Percentiles rank a stretch among this genome's conserved stretches.
These are phyloP conservation scores for Drosophila guanche DNA, from an alignment of 1,140 invertebrate genomes.

Conservation along the genomic window DNA sequence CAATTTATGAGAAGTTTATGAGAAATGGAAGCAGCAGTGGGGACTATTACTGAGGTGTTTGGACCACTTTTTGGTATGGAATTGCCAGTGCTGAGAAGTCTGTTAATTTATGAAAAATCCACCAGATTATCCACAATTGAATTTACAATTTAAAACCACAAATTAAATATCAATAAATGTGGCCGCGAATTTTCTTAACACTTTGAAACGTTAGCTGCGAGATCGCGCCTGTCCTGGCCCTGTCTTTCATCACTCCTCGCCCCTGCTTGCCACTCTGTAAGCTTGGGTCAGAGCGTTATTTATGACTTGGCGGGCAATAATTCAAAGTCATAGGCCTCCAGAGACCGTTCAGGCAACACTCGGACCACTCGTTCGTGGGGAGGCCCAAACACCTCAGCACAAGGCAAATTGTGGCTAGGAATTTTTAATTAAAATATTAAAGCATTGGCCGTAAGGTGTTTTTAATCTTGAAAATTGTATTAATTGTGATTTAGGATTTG, in stretches of 20 bases:
- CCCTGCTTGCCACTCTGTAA: neutral
- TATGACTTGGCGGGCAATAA: slow-evolving; percentile 79
- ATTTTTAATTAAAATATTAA: slow-evolving; percentile 83
- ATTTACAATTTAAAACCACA: too few species aligned
- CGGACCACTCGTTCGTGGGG: slow-evolving; percentile 53
- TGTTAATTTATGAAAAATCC: too few species aligned
- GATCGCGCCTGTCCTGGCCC: too few species aligned
- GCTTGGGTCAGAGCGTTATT: slow-evolving; percentile 57
- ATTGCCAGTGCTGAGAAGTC: too few species aligned
- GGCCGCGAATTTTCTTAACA: too few species aligned
- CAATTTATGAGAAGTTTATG: too few species aligned
- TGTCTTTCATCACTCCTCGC: neutral
- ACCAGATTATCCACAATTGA: too few species aligned
- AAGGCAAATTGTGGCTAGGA: slow-evolving; percentile 58
- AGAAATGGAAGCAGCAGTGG: too few species aligned
- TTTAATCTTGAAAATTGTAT: slow-evolving; percentile 82
- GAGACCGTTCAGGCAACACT: slow-evolving; percentile 70
- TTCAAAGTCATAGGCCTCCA: slow-evolving; percentile 79
- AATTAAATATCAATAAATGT: too few species aligned
- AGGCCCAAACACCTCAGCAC: slow-evolving; percentile 11
- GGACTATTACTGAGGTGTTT: too few species aligned
- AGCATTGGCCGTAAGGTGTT: slow-evolving; percentile 74
- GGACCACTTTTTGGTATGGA: too few species aligned
- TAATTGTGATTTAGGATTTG: slow-evolving; percentile 82
- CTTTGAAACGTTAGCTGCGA: neutral